Evolutionary conservation across 1,140 invertebrate species (phyloP), one percentile per base, ranked within the genome.

Genomic region (Orius insidiosus): DNA sequence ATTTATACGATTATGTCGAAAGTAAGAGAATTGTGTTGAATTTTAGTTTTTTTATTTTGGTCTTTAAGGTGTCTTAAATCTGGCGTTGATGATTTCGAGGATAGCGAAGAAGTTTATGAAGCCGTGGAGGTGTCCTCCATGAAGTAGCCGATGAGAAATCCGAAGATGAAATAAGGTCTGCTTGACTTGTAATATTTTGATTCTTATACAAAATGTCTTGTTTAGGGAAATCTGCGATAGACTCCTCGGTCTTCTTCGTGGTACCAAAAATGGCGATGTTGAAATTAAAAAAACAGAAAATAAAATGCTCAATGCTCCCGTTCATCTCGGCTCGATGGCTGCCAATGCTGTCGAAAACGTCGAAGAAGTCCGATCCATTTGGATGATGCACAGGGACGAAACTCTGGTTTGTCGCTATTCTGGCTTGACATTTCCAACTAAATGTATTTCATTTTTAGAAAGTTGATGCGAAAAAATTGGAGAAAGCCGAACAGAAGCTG

Each of bases 381-480:
- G 85, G 85, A 66, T 87, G 53, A 76, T 71, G 57, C 78, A 78
- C 41, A 76, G 83, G 60, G 86, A 90, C 63, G 79, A 82, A 55
- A 70, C 57, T 45, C 74, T 84, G 63, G 85, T 87, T 67, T 48
- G 31, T 46, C 13, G 6, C 37, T 19, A 34, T 4, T 24, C n/a
- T n/a, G n/a, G n/a, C n/a, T n/a, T n/a, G n/a, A n/a, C 14, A 41
- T 41, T n/a, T 41, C 13, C 24, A 24, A 24, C 7, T 24, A 4
- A 24, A 4, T 24, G 24, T 24, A 4, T 58, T 51, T 42, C 47
- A 52, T 51, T 66, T 71, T 9, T 58, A 95, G 85, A 85, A 86
- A 80, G 93, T 98, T 30, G 86, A 98, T 68, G 76, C 82, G 5
- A 93, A 83, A 60, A 97, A 97, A 65, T 67, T 98, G 53, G 89